Evolutionary conservation across 1,140 invertebrate species (phyloP).

Genomic region (Battus philenor): DNA sequence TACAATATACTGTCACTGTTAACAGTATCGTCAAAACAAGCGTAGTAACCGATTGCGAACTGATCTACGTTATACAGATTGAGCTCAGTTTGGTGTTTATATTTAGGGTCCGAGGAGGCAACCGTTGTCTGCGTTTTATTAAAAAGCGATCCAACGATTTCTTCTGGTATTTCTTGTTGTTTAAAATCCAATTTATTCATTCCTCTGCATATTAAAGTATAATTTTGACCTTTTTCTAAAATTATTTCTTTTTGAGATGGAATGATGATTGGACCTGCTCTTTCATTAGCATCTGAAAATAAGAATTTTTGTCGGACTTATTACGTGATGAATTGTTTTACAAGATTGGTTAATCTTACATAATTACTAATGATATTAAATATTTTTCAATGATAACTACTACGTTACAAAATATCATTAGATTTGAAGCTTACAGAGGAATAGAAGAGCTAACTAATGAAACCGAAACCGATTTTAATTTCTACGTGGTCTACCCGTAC

Average conservation of each 20-base stretch:
- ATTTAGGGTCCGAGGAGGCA: conserved; percentile 36
- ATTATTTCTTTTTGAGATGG: conserved; percentile 65
- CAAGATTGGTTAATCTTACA: too few relatives aligned
- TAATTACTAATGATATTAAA: too few relatives aligned
- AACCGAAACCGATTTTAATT: too few relatives aligned
- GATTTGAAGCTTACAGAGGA: too few relatives aligned
- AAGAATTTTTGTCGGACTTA: conserved; percentile 19
- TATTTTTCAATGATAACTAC: too few relatives aligned
- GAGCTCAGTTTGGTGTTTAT: conserved; percentile 57
- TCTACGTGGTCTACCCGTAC: too few relatives aligned
- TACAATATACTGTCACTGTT: conserved; percentile 42
- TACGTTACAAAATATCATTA: too few relatives aligned
- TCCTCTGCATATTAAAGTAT: conserved; percentile 72
- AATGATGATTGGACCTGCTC: conserved; percentile 61
- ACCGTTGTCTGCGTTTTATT: conserved; percentile 32
- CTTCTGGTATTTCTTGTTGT: conserved; percentile 55
- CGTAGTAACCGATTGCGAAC: conserved; percentile 78
- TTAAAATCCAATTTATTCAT: conserved; percentile 67
- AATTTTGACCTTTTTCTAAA: conserved; percentile 64
- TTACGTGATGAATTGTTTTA: too few relatives aligned
- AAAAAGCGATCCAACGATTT: conserved; percentile 33
- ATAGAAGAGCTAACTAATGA: too few relatives aligned
- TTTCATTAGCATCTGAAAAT: conserved; percentile 54
- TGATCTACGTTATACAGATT: conserved; percentile 60
- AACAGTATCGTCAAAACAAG: conserved; percentile 70